These are phyloP conservation scores for Acanthisitta chloris DNA, from an alignment of 2,113 vertebrate genomes.

Conservation along the genomic window DNA sequence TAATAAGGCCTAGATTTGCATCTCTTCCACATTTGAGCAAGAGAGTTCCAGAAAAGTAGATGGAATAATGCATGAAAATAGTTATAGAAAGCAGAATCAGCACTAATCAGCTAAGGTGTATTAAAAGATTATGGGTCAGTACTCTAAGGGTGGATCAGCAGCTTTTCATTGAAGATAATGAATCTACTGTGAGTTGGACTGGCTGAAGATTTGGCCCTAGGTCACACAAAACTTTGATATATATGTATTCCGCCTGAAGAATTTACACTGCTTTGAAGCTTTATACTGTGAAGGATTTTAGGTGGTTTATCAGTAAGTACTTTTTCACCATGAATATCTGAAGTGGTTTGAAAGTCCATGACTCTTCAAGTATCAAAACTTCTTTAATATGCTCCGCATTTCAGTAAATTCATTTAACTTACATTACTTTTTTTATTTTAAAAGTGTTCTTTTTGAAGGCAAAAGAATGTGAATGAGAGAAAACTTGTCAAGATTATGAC, in stretches of 20 bases:
- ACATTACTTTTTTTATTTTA: neutral
- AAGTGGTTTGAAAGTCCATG: neutral
- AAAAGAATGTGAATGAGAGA: neutral
- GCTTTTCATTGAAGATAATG: neutral
- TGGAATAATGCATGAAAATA: neutral
- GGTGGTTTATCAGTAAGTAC: constrained; percentile 30
- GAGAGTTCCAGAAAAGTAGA: neutral
- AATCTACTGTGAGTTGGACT: neutral
- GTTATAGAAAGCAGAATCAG: constrained; percentile 20
- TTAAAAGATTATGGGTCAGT: constrained; percentile 11
- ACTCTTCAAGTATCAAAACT: neutral
- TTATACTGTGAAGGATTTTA: constrained; percentile 20
- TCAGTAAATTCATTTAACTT: neutral
- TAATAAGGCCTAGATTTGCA: neutral
- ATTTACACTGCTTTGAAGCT: constrained; percentile 35
- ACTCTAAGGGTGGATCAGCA: neutral
- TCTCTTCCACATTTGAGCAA: neutral
- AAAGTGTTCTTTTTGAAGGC: neutral
- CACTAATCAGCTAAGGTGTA: neutral
- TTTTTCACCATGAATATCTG: neutral
- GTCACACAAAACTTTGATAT: neutral
- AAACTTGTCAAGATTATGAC: neutral
- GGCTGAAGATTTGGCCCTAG: neutral
- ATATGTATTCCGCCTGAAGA: neutral
- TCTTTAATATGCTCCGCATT: neutral